Evolutionary conservation across 2,888 invertebrate species (phyloP), one percentile per base, ranked within the genome.

Genomic region (Cataglyphis albicans): DNA sequence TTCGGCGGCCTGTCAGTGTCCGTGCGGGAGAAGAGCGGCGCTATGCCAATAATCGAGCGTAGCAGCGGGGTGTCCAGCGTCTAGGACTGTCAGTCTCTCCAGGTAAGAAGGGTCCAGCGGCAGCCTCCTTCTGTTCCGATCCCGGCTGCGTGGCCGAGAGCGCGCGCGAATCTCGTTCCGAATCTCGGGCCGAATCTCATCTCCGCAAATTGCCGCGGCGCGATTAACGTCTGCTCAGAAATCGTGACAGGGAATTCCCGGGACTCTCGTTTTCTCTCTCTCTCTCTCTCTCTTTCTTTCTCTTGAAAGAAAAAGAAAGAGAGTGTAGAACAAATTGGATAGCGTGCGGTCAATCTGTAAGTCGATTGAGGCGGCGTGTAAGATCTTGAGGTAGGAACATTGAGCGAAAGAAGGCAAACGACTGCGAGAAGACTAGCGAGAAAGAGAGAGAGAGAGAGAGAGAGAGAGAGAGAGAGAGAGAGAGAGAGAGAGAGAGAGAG

Each of bases 61-160:
- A 91, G 87, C 91, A 91, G 78, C 90, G 91, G 91, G 92, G 87
- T 90, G 86, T 91, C 90, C 89, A 90, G 91, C 90, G 93, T 93
- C 93, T 94, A 94, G 93, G 93, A 93, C 92, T 90, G 90, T 91
- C 91, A 90, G 89, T 85, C 88, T 91, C 94, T 93, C 93, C 94
- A 94, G 94, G 94, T 94, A 93, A 91, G 48, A 52, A 52, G 87
- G 41, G 25, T 64, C 65, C 57, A 70, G 55, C 41, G 21, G 32
- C 57, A 55, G 29, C 57, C 21, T 21, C 35, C 41, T n/a, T 25
- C 18, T 21, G 5, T 48, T 41, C 9, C 12, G 25, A 25, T 29
- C 38, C 35, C 15, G 35, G 35, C 18, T 29, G 5, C 25, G 38
- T 25, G 32, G 38, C 67, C 25, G 35, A 29, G 68, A 44, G 32